Conservation (phyloP, 1,140 invertebrate species). For the Ostrea edulis region DNA sequence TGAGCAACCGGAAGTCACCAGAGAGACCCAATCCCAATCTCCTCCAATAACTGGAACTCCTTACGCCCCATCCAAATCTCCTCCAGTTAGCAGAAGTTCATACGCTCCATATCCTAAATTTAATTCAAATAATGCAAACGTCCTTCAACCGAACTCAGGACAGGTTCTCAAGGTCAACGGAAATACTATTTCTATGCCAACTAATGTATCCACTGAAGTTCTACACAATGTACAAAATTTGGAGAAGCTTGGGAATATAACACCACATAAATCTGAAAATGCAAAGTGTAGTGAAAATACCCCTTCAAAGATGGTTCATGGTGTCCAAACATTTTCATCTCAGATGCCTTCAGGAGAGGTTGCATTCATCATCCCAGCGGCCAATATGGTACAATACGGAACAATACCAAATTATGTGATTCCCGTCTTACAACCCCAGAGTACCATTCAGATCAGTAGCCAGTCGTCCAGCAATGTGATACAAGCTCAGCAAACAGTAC, state of each 20-base stretch:
- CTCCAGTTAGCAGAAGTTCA: neutral
- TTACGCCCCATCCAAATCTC: neutral
- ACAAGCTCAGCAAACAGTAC: neutral
- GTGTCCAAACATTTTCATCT: constrained; percentile 86
- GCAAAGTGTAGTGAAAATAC: neutral
- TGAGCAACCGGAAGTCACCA: constrained; percentile 13
- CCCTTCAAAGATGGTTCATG: constrained; percentile 62
- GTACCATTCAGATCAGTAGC: neutral
- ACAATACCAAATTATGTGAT: constrained; percentile 61
- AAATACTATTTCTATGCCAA: neutral
- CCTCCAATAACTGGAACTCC: no score
- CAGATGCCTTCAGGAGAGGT: constrained; percentile 84
- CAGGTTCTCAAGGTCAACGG: neutral
- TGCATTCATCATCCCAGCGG: constrained; percentile 83
- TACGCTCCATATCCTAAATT: neutral
- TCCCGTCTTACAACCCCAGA: constrained; percentile 54
- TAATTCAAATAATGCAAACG: constrained; percentile 8
- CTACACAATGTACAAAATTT: neutral
- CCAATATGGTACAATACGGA: constrained; percentile 51
- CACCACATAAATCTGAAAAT: neutral
- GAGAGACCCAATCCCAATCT: neutral
- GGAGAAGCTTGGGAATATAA: neutral
- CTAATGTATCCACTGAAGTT: neutral
- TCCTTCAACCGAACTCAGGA: neutral
- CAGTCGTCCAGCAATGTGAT: constrained; percentile 24